Percentiles rank a stretch among this genome's conserved stretches.
phyloP scores from a whole-genome alignment of 2,797 vertebrate species.

The Acestrorhynchus altus region DNA sequence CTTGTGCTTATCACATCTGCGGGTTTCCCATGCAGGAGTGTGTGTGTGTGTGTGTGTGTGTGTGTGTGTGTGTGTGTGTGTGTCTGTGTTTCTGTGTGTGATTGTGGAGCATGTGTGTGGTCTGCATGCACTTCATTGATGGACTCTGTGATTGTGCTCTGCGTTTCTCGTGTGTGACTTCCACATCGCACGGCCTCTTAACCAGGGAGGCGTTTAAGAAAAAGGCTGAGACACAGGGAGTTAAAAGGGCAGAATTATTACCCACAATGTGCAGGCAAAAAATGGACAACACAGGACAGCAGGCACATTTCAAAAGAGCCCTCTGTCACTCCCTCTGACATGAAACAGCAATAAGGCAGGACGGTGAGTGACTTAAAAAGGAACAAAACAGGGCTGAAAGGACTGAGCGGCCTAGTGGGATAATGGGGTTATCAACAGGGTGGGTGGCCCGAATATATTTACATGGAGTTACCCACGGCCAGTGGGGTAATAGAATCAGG shows the following conservation, averaged over 20 bases:
- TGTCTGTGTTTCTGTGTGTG: neutral
- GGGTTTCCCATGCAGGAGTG: neutral
- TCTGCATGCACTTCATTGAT: slow-evolving; percentile 63
- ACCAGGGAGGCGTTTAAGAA: slow-evolving; percentile 57
- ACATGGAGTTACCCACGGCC: slow-evolving; percentile 51
- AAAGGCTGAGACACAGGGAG: slow-evolving; percentile 29
- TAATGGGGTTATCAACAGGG: slow-evolving; percentile 65
- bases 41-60: no score
- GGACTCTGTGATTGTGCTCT: slow-evolving; percentile 60
- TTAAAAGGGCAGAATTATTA: slow-evolving; percentile 59
- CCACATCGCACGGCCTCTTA: slow-evolving; percentile 51
- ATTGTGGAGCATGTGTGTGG: slow-evolving; percentile 56
- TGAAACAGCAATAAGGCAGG: slow-evolving; percentile 62
- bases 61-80: no score
- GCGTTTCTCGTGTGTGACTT: slow-evolving; percentile 51
- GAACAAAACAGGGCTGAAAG: slow-evolving; percentile 58
- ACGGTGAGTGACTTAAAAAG: slow-evolving; percentile 66
- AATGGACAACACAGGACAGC: slow-evolving; percentile 55
- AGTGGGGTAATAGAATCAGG: slow-evolving; percentile 55
- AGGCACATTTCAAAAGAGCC: slow-evolving; percentile 54
- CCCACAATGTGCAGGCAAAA: slow-evolving; percentile 46
- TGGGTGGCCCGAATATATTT: slow-evolving; percentile 68
- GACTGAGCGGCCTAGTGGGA: slow-evolving; percentile 54
- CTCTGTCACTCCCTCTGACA: slow-evolving; percentile 57
- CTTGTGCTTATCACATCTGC: neutral